Evolutionary conservation across 2,113 vertebrate species (phyloP).

Genomic region (Microtus ochrogaster): DNA sequence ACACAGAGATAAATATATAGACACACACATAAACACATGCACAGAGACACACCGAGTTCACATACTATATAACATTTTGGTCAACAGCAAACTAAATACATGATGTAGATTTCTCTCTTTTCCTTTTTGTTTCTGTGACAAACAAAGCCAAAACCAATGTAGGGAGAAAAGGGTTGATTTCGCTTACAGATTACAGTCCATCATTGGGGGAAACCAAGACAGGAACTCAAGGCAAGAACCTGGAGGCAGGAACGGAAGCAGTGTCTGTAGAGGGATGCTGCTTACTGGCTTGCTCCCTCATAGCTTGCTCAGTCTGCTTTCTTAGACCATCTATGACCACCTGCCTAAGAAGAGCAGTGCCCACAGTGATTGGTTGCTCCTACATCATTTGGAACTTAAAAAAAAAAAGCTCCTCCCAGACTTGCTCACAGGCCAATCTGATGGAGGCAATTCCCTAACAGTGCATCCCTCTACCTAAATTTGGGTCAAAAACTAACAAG

Average conservation of each 20-base stretch:
- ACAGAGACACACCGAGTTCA: not conserved
- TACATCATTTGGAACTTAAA: not conserved
- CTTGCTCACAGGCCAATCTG: not conserved
- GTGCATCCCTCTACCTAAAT: not conserved
- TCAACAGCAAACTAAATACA: not conserved
- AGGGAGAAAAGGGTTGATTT: not conserved
- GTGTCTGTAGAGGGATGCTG: not conserved
- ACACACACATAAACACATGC: not conserved
- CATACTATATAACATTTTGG: not conserved
- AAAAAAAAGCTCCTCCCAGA: not conserved
- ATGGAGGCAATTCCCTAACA: not conserved
- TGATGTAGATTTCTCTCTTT: too few relatives aligned
- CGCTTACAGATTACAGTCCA: not conserved
- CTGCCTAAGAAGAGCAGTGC: not conserved
- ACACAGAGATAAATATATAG: not conserved
- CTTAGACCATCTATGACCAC: not conserved
- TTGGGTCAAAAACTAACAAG: not conserved
- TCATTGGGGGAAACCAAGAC: not conserved
- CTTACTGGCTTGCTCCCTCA: not conserved
- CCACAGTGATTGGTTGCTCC: not conserved
- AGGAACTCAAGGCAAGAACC: not conserved
- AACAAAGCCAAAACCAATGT: not conserved
- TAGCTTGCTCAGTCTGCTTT: not conserved
- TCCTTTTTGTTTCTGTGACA: not conserved
- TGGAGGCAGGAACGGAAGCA: not conserved